Evolutionary conservation across 1,140 invertebrate genomes (phyloP).

Genomic region (Bombus cullumanus): DNA sequence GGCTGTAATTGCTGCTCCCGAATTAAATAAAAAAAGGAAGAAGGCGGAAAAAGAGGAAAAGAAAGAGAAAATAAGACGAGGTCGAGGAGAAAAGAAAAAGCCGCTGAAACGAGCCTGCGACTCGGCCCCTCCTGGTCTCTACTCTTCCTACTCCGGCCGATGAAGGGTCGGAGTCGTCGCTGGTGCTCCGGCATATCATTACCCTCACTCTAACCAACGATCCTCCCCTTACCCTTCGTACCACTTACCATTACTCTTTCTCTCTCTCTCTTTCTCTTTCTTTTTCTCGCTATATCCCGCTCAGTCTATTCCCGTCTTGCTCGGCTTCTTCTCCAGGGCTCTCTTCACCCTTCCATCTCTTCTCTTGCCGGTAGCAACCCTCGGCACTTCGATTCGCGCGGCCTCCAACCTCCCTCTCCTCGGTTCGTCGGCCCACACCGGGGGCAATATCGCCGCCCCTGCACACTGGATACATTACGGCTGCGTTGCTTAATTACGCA

Average conservation of each 20-base stretch:
- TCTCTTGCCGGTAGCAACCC: conserved; percentile 65
- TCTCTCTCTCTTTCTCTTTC: conserved; percentile 28
- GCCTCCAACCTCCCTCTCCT: conserved; percentile 27
- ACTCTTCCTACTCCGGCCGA: conserved; percentile 32
- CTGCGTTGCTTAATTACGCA: conserved; percentile 78
- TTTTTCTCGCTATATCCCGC: conserved; percentile 19
- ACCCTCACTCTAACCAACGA: conserved; percentile 55
- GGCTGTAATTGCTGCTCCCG: conserved; percentile 63
- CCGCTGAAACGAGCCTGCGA: conserved; percentile 46
- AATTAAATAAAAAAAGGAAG: conserved; percentile 59
- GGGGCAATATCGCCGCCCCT: conserved; percentile 74
- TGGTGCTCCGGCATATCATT: conserved; percentile 72
- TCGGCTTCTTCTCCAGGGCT: conserved; percentile 14
- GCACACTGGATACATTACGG: conserved; percentile 73
- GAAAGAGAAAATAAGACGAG: conserved; percentile 30
- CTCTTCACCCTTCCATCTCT: conserved; percentile 67
- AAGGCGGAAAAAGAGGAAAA: conserved; percentile 1
- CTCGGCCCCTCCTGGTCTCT: conserved; percentile 37
- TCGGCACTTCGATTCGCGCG: conserved; percentile 69
- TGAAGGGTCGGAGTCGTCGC: conserved; percentile 63
- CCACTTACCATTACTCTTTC: conserved; percentile 29
- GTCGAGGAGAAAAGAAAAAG: conserved; percentile 36
- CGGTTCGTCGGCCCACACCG: conserved; percentile 46
- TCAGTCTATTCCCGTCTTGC: background rate
- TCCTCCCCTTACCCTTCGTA: conserved; percentile 27